These are phyloP conservation scores for Dasysyrphus albostriatus DNA, from an alignment of 2,888 invertebrate species.

Conservation along the genomic window DNA sequence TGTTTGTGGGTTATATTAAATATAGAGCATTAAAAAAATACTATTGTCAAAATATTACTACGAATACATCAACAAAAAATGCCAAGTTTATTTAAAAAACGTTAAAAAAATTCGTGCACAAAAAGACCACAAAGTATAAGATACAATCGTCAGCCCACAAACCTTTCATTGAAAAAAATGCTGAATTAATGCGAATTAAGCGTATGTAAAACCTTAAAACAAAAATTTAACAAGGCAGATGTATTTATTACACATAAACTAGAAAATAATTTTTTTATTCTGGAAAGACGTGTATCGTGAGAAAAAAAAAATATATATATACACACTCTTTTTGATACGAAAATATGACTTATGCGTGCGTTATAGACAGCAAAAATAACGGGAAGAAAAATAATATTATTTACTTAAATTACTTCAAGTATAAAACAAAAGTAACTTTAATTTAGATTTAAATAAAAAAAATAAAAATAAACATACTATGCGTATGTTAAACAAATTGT, in stretches of 20 bases:
- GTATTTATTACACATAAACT: conserved; percentile 20
- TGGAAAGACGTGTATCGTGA: conserved; percentile 6
- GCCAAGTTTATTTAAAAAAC: background rate
- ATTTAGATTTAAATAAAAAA: conserved; percentile 39
- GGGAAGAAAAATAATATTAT: conserved; percentile 12
- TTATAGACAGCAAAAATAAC: conserved; percentile 50
- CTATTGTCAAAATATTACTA: conserved; percentile 43
- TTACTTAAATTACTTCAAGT: conserved; percentile 9
- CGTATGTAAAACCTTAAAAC: conserved; percentile 20
- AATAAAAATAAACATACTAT: conserved; percentile 30
- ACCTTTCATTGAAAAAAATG: conserved; percentile 47
- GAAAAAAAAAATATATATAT: conserved; percentile 22
- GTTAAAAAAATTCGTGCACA: conserved; percentile 1
- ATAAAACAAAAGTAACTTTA: conserved; percentile 39
- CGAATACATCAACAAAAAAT: background rate
- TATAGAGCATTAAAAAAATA: conserved; percentile 37
- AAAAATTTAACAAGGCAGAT: conserved; percentile 24
- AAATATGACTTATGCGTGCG: conserved; percentile 59
- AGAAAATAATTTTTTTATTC: conserved; percentile 18
- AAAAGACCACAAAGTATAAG: conserved; percentile 10
- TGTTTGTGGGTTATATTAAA: conserved; percentile 26
- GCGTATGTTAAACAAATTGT: background rate
- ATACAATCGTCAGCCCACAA: conserved; percentile 36
- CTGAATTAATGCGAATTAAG: conserved; percentile 55
- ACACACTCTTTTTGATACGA: conserved; percentile 18